Percentiles rank a stretch among this genome's conserved stretches.
phyloP scores from a whole-genome alignment of 2,888 invertebrate species.

The Cistogaster globosa region DNA sequence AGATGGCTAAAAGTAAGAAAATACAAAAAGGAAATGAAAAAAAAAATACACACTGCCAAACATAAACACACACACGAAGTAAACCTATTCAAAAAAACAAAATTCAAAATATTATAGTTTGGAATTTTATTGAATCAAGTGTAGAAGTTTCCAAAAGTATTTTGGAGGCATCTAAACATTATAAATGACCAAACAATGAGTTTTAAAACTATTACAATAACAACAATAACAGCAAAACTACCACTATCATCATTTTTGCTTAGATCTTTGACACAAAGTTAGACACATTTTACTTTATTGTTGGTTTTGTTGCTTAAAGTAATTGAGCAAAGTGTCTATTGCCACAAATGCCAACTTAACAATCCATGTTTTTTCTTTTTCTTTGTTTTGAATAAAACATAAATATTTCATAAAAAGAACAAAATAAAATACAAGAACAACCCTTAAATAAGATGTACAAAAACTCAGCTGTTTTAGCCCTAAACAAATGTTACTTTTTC shows the following conservation, averaged over 20 bases:
- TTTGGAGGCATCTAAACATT: constrained; percentile 3
- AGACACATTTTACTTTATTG: not conserved
- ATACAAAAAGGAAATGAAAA: constrained; percentile 44
- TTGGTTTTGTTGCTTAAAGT: not conserved
- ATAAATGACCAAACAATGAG: not conserved
- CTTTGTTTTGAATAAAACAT: no score
- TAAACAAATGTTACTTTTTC: constrained; percentile 25
- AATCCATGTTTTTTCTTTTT: not conserved
- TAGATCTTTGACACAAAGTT: constrained; percentile 28
- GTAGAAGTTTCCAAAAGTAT: not conserved
- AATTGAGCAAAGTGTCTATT: not conserved
- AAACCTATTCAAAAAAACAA: constrained; percentile 34
- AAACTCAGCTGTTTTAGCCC: constrained; percentile 58
- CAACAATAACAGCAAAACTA: not conserved
- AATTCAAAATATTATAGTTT: constrained; percentile 14
- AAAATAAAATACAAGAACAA: constrained; percentile 26
- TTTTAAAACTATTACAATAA: not conserved
- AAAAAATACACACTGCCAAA: not conserved
- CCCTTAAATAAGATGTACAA: constrained; percentile 44
- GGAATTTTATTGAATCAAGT: constrained; percentile 39
- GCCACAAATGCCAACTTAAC: constrained; percentile 50
- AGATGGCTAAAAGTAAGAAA: constrained; percentile 59
- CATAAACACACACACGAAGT: constrained; percentile 1
- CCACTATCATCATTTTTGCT: constrained; percentile 18
- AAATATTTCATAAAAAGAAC: not conserved